Evolutionary conservation across 2,888 invertebrate species (phyloP).

Genomic region (Eremobia ochroleuca): DNA sequence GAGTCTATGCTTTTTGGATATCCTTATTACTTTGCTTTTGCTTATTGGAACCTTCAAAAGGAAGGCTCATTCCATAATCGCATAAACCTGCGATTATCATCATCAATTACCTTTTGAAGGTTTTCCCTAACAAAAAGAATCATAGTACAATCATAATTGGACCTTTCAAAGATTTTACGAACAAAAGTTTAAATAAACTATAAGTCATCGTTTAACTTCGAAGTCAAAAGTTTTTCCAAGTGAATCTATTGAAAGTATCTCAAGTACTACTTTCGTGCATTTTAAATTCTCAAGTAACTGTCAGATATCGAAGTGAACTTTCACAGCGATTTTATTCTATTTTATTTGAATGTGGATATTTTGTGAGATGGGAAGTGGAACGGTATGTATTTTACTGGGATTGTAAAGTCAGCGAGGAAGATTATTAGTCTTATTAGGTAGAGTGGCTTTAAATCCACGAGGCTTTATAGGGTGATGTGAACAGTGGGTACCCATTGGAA

Average conservation of each 20-base stretch:
- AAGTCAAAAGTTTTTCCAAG: constrained; percentile 26
- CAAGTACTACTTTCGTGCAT: constrained; percentile 39
- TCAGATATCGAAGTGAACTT: constrained; percentile 23
- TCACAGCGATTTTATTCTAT: constrained; percentile 21
- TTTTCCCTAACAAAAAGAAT: not conserved
- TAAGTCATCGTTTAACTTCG: constrained; percentile 10
- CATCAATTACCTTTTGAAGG: not conserved
- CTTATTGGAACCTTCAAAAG: too few relatives aligned
- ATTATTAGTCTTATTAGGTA: not conserved
- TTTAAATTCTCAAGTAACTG: constrained; percentile 31
- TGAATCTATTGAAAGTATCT: constrained; percentile 23
- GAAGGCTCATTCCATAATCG: too few relatives aligned
- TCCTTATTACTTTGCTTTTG: too few relatives aligned
- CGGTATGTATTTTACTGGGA: not conserved
- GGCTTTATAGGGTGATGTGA: not conserved
- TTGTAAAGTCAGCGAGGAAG: too few relatives aligned
- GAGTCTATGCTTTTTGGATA: too few relatives aligned
- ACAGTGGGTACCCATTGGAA: not conserved
- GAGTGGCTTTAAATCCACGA: not conserved
- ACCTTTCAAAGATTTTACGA: not conserved
- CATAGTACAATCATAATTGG: not conserved
- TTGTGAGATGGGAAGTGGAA: not conserved
- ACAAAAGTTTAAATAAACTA: constrained; percentile 5
- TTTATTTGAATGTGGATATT: constrained; percentile 25
- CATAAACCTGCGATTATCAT: too few relatives aligned